These are phyloP conservation scores for Andrena bucephala DNA, from an alignment of 2,888 invertebrate genomes.

Conservation along the genomic window DNA sequence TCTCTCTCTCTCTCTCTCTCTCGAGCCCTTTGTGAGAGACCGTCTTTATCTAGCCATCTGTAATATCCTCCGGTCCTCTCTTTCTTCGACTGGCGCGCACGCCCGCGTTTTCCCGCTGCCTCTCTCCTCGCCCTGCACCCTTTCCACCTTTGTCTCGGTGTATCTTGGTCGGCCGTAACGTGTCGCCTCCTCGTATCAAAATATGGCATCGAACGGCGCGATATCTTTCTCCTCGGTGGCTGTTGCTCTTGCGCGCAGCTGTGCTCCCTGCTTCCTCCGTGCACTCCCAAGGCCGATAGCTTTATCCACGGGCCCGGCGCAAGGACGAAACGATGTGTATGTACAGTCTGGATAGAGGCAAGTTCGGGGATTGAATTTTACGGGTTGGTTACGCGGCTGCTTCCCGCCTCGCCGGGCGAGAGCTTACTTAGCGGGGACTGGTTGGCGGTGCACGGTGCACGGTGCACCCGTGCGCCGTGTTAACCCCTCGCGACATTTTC, in stretches of 20 bases:
- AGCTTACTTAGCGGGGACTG: background rate
- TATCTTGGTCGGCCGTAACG: constrained; percentile 53
- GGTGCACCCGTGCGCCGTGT: no score
- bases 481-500: no score
- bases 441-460: no score
- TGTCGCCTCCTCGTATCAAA: constrained; percentile 74
- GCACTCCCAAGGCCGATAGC: background rate
- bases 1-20: background rate
- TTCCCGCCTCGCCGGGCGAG: background rate
- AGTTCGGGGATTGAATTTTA: constrained; percentile 69
- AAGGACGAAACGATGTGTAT: background rate
- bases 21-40: constrained; percentile 1
- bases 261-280: background rate
- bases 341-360: background rate
- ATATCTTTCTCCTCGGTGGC: constrained; percentile 30
- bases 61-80: constrained; percentile 22
- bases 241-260: background rate
- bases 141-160: constrained; percentile 26
- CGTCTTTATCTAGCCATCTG: background rate
- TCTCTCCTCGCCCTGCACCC: background rate
- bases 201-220: constrained; percentile 70
- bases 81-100: constrained; percentile 11
- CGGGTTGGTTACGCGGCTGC: constrained; percentile 36
- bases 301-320: constrained; percentile 6
- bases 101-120: constrained; percentile 9